These are phyloP conservation scores for Catharus fuscescens DNA, from an alignment of 2,113 vertebrate genomes.

Conservation along the genomic window DNA sequence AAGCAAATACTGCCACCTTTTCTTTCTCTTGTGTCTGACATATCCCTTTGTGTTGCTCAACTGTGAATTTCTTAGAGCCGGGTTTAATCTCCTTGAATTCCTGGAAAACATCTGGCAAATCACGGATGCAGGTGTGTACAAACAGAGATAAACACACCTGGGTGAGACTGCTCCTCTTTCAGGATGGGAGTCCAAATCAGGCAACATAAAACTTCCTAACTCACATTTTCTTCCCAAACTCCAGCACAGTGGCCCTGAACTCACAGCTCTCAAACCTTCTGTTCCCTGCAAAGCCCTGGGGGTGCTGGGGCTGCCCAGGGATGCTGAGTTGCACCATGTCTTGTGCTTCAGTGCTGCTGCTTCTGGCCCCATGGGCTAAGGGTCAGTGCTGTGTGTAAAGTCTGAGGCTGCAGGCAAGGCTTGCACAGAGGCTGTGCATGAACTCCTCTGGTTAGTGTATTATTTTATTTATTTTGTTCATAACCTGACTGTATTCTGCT, in stretches of 20 bases:
- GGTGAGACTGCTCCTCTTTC: not conserved
- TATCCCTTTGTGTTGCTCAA: not conserved
- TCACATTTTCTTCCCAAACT: not conserved
- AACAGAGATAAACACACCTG: not conserved
- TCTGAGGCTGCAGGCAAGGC: not conserved
- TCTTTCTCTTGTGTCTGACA: not conserved
- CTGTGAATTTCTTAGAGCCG: not conserved
- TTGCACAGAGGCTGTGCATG: not conserved
- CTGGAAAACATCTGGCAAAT: not conserved
- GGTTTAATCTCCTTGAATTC: not conserved
- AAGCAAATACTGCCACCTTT: not conserved
- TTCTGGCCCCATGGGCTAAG: not conserved
- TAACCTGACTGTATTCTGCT: not conserved
- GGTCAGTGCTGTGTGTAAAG: not conserved
- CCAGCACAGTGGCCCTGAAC: not conserved
- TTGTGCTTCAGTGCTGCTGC: not conserved
- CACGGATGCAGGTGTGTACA: not conserved
- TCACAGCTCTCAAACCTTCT: not conserved
- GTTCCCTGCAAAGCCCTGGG: not conserved
- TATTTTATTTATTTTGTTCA: not conserved
- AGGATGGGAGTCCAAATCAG: not conserved
- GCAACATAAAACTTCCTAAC: not conserved
- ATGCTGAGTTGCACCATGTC: not conserved
- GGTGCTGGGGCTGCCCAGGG: not conserved
- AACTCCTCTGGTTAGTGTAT: not conserved